A percentile compares a stretch with the other conserved stretches of the same genome.
Conservation (phyloP, 2,888 invertebrate genomes). For the Tetranychus truncatus region DNA sequence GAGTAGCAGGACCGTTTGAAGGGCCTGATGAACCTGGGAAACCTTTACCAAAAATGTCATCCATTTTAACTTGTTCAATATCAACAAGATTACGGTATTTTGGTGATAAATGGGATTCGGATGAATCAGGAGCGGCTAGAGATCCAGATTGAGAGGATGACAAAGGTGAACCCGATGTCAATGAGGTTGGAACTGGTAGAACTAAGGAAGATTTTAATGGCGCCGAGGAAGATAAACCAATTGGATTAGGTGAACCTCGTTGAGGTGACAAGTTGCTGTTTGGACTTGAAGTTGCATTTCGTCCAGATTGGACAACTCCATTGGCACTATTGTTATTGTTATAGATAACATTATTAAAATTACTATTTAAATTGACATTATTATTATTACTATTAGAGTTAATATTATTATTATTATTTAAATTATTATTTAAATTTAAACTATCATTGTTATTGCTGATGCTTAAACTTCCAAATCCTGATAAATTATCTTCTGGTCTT, state of each 20-base stretch:
- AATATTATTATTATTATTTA: neutral
- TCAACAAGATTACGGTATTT: constrained; percentile 5
- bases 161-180: neutral
- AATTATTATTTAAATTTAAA: neutral
- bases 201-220: neutral
- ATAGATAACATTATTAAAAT: neutral
- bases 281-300: neutral
- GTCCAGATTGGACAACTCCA: neutral
- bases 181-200: neutral
- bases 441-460: neutral
- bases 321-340: neutral
- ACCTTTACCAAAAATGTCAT: neutral
- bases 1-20: neutral
- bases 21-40: neutral
- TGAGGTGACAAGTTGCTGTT: neutral
- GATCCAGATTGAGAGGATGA: neutral
- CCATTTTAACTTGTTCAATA: constrained; percentile 5
- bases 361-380: neutral
- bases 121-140: neutral
- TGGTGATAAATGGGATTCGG: neutral
- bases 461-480: neutral
- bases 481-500: neutral
- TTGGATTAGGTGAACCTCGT: too few relatives aligned
- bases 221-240: neutral
- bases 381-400: neutral